Percentiles rank a stretch among this genome's conserved stretches.
phyloP scores from a whole-genome alignment of 1,140 invertebrate species.

The Wasmannia auropunctata region DNA sequence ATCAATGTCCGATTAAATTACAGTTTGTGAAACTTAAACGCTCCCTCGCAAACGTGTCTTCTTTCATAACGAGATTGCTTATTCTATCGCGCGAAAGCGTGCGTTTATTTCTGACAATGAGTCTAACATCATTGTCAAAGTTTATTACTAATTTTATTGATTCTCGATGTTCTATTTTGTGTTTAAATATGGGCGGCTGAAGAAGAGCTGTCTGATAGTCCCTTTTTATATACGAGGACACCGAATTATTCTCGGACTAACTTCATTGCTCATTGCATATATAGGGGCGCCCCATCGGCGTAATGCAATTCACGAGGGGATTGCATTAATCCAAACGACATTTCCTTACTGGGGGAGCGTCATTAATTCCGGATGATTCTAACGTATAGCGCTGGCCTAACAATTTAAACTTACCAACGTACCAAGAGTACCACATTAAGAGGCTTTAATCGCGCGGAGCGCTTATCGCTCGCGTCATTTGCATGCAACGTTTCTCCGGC shows the following conservation, averaged over 20 bases:
- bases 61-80: not conserved
- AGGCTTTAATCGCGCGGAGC: constrained; percentile 40
- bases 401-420: constrained; percentile 44
- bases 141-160: too few species aligned
- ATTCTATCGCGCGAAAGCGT: not conserved
- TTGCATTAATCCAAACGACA: constrained; percentile 4
- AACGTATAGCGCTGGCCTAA: constrained; percentile 43
- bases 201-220: not conserved
- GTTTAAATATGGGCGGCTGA: not conserved
- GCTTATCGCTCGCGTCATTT: constrained; percentile 48
- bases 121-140: not conserved
- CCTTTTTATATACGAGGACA: not conserved
- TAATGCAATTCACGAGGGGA: constrained; percentile 46
- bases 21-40: not conserved
- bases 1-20: not conserved
- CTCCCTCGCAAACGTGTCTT: not conserved
- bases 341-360: constrained; percentile 12
- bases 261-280: not conserved
- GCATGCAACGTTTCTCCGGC: constrained; percentile 46
- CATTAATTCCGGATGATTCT: constrained; percentile 48
- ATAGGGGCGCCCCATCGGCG: not conserved
- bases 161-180: not conserved
- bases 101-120: too few species aligned
- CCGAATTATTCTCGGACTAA: not conserved
- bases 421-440: constrained; percentile 38